A percentile compares a stretch with the other conserved stretches of the same genome.
Conservation (phyloP, 2,888 invertebrate genomes). For the Rhaphigaster nebulosa region DNA sequence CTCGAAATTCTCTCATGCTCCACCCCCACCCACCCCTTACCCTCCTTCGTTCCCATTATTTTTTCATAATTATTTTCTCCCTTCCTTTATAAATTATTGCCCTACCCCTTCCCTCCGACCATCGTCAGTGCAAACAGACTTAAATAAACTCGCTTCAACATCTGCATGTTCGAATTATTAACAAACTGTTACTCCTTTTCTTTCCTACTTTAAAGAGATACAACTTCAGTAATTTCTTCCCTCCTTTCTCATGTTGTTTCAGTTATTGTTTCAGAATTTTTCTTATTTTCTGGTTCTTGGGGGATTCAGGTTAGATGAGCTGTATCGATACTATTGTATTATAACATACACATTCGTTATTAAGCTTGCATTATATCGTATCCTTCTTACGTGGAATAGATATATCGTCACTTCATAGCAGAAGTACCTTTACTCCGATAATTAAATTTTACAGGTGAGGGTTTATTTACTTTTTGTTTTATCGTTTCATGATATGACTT, state of each 20-base stretch:
- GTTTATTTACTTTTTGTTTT: no score
- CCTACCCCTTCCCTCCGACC: not conserved
- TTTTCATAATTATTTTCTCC: slow-evolving; percentile 35
- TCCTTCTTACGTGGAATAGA: no score
- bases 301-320: no score
- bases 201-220: not conserved
- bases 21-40: not conserved
- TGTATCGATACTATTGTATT: no score
- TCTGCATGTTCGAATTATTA: slow-evolving; percentile 40
- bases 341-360: no score
- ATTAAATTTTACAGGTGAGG: no score
- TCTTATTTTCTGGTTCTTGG: no score
- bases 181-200: not conserved
- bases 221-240: not conserved
- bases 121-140: not conserved
- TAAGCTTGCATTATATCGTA: no score
- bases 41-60: slow-evolving; percentile 2
- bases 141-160: slow-evolving; percentile 18
- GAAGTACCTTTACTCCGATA: no score
- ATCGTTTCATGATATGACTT: no score
- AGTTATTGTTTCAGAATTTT: no score
- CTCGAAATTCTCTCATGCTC: slow-evolving; percentile 29
- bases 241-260: not conserved
- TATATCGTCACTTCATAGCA: no score
- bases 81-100: slow-evolving; percentile 41